Conservation (phyloP, 2,113 vertebrate species). For the Nestor notabilis region DNA sequence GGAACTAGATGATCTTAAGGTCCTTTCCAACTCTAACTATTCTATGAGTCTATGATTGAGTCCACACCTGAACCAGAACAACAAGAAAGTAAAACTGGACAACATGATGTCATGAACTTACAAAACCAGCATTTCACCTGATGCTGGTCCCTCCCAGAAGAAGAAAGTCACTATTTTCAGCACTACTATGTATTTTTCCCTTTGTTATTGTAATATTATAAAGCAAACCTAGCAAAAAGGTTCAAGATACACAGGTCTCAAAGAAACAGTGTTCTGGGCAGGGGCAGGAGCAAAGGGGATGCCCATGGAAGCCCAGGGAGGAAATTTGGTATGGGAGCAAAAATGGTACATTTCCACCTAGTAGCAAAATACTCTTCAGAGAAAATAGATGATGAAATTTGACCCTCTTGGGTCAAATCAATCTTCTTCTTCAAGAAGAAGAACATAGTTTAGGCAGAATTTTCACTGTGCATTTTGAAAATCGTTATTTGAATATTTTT, state of each 20-base stretch:
- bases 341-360: background rate
- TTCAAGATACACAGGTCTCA: background rate
- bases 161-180: background rate
- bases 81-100: background rate
- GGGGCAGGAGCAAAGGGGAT: background rate
- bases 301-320: fast-evolving
- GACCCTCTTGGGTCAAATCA: background rate
- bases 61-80: background rate
- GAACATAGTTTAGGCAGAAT: background rate
- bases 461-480: background rate
- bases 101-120: background rate
- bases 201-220: background rate
- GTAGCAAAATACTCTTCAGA: background rate
- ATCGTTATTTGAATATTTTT: background rate
- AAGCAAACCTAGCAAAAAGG: background rate
- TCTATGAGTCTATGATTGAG: background rate
- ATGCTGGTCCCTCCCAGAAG: background rate
- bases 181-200: background rate
- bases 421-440: background rate
- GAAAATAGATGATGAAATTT: background rate
- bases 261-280: fast-evolving
- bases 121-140: background rate
- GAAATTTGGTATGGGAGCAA: fast-evolving
- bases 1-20: background rate
- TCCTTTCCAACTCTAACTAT: background rate